Conservation (phyloP, 37 sponge, comb jelly and placozoan genomes). For the Hormiphora californensis region DNA sequence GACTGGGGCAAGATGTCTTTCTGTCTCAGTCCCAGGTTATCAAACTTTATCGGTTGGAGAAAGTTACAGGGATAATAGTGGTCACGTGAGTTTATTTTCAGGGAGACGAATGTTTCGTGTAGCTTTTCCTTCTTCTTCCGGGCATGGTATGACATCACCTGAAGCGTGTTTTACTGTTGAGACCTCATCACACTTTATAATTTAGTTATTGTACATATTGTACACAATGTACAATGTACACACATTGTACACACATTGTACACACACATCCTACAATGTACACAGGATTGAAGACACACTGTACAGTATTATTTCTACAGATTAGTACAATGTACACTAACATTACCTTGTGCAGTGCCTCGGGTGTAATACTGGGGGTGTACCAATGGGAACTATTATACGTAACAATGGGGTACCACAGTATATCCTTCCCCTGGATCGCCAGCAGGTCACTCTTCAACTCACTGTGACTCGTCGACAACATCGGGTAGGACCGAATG, state of each 20-base stretch:
- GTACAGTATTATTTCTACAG: too few relatives aligned
- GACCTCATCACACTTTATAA: too few relatives aligned
- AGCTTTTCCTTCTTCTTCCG: constrained; percentile 47
- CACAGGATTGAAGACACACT: too few relatives aligned
- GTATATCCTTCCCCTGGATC: constrained; percentile 18
- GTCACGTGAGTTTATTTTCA: constrained; percentile 41
- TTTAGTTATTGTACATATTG: too few relatives aligned
- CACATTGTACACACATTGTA: too few relatives aligned
- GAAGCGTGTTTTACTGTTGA: too few relatives aligned
- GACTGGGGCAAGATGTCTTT: not conserved
- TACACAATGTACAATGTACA: too few relatives aligned
- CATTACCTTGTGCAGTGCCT: constrained; percentile 21
- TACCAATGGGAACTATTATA: constrained; percentile 34
- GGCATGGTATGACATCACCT: constrained; percentile 48
- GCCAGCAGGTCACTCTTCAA: constrained; percentile 18
- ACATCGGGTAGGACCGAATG: too few relatives aligned
- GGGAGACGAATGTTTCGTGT: constrained; percentile 51
- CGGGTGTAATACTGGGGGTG: constrained; percentile 44
- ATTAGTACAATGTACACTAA: too few relatives aligned
- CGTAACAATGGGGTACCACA: constrained; percentile 34
- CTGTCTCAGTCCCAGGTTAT: not conserved
- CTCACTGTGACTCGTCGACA: too few relatives aligned
- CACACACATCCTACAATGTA: too few relatives aligned
- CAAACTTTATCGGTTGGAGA: constrained; percentile 46
- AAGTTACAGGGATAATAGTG: constrained; percentile 53